These are phyloP conservation scores for Salvelinus fontinalis DNA, from an alignment of 2,113 vertebrate genomes.

Conservation along the genomic window DNA sequence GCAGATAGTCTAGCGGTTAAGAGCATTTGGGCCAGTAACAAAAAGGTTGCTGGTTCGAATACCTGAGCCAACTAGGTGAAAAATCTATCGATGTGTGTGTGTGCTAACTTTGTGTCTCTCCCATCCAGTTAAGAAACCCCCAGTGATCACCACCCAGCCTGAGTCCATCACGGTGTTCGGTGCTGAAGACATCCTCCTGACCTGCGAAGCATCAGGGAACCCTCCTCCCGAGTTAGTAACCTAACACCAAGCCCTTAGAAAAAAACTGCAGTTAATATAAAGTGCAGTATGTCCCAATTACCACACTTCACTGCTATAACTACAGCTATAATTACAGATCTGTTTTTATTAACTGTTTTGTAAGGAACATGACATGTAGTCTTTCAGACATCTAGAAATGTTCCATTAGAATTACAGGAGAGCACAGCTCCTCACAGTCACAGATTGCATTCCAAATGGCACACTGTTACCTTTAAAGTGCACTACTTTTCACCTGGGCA, in stretches of 20 bases:
- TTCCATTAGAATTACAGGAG: constrained; percentile 3
- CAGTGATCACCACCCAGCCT: constrained; percentile 62
- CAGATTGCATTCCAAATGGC: not conserved
- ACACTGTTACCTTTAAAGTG: too few relatives aligned
- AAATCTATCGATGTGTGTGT: constrained; percentile 5
- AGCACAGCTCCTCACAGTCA: constrained; percentile 44
- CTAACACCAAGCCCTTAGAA: not conserved
- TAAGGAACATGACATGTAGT: not conserved
- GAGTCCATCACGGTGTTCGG: constrained; percentile 65
- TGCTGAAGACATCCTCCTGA: constrained; percentile 66
- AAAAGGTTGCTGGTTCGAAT: not conserved
- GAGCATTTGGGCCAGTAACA: too few relatives aligned
- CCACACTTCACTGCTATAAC: too few relatives aligned
- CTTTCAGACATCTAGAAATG: not conserved
- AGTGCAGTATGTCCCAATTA: too few relatives aligned
- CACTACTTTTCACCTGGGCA: too few relatives aligned
- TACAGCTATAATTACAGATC: too few relatives aligned
- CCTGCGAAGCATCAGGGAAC: constrained; percentile 64
- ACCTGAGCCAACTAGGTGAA: constrained; percentile 3
- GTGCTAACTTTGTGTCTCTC: constrained; percentile 7
- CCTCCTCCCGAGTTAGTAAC: constrained; percentile 62
- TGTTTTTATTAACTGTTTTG: too few relatives aligned
- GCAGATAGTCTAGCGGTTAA: too few relatives aligned
- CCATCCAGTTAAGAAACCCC: constrained; percentile 63
- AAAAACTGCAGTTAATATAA: too few relatives aligned